Percentiles rank a stretch among this genome's conserved stretches.
Evolutionary conservation across 2,888 invertebrate species (phyloP).

Genomic region (Belgica antarctica): DNA sequence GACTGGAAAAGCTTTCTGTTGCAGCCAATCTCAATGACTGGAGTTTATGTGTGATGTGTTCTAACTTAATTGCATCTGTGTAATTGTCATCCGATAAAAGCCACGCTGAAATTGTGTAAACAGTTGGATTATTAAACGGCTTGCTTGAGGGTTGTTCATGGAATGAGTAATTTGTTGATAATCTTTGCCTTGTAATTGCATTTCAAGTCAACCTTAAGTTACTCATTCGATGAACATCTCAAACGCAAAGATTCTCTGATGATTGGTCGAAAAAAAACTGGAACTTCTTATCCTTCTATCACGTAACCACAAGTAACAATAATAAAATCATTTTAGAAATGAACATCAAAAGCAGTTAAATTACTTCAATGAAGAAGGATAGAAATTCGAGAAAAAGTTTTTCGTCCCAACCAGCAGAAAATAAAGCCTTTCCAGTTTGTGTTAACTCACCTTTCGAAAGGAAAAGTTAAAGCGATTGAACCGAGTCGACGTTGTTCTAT

Average conservation of each 20-base stretch:
- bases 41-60: background rate
- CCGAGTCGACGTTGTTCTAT: background rate
- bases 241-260: no score
- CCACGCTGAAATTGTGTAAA: conserved; percentile 29
- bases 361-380: conserved; percentile 41
- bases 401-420: background rate
- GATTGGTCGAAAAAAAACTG: conserved; percentile 19
- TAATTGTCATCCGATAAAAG: conserved; percentile 16
- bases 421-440: background rate
- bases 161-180: background rate
- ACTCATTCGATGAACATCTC: no score
- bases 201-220: no score
- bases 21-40: no score
- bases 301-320: background rate
- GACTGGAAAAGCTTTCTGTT: background rate
- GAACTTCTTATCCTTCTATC: conserved; percentile 27
- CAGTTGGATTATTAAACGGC: background rate
- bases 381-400: conserved; percentile 34
- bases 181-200: no score
- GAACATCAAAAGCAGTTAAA: conserved; percentile 4
- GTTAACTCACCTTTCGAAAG: background rate
- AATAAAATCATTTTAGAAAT: conserved; percentile 14
- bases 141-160: background rate
- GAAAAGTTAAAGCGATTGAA: background rate
- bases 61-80: background rate